Percentiles rank a stretch among this genome's conserved stretches.
Evolutionary conservation across 2,797 vertebrate genomes (phyloP).

Genomic region (Gobio occitaniae): DNA sequence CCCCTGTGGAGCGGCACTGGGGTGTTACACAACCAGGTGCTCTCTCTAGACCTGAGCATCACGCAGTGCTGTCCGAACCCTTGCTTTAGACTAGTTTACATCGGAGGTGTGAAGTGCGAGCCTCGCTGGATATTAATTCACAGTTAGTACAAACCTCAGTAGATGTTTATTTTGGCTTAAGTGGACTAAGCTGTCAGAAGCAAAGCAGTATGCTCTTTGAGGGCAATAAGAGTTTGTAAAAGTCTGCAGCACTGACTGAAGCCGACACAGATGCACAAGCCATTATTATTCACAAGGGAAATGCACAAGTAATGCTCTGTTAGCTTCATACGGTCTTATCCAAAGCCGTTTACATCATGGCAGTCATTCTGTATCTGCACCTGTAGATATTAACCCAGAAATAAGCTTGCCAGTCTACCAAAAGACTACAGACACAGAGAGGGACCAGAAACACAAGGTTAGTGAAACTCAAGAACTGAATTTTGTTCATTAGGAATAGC

Average conservation of each 20-base stretch:
- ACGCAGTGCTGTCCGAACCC: conserved; percentile 20
- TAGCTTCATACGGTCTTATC: conserved; percentile 51
- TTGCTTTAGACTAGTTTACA: conserved; percentile 25
- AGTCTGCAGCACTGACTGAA: neutral
- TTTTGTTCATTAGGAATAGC: neutral
- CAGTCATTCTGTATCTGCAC: conserved; percentile 55
- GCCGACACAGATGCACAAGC: neutral
- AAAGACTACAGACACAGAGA: conserved; percentile 35
- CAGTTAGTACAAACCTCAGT: neutral
- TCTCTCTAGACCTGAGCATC: conserved; percentile 48
- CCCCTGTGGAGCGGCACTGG: conserved; percentile 64
- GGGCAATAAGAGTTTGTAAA: conserved; percentile 1
- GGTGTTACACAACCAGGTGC: conserved; percentile 62
- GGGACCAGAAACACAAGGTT: neutral
- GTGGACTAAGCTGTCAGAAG: conserved; percentile 13
- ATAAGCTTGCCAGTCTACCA: conserved; percentile 42
- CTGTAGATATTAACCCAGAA: conserved; percentile 58
- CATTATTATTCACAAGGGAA: conserved; percentile 53
- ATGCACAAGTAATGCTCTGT: conserved; percentile 52
- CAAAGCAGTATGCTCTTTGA: neutral
- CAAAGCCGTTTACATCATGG: conserved; percentile 52
- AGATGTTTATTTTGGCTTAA: neutral
- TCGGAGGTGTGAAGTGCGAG: conserved; percentile 1
- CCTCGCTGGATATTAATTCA: conserved; percentile 9
- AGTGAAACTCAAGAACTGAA: conserved; percentile 25